Conservation (phyloP, 2,888 invertebrate species). For the Elmis aenea region DNA sequence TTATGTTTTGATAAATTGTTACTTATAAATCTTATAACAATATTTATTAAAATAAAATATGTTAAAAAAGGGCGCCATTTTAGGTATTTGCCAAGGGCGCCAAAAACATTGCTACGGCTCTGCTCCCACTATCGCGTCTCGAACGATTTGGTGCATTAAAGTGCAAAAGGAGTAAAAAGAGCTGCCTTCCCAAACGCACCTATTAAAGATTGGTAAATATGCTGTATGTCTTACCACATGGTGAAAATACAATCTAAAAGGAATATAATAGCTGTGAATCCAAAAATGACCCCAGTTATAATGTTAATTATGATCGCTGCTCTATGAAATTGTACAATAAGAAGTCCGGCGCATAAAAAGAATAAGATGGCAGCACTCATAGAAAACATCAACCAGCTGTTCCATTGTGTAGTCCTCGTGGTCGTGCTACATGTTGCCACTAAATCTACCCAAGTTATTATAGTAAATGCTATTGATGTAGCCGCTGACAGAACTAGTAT, state of each 20-base stretch:
- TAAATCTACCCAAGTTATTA: conserved; percentile 19
- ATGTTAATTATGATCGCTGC: not conserved
- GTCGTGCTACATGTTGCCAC: conserved; percentile 11
- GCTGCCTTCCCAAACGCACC: too few relatives aligned
- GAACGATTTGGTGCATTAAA: too few relatives aligned
- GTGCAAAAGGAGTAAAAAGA: too few relatives aligned
- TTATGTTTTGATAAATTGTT: too few relatives aligned
- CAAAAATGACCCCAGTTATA: conserved; percentile 3
- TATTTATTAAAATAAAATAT: too few relatives aligned
- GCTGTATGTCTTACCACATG: conserved; percentile 23
- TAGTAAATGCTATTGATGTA: conserved; percentile 4
- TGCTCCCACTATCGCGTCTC: too few relatives aligned
- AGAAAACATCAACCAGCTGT: conserved; percentile 24
- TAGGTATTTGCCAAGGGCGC: too few relatives aligned
- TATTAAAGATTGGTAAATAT: too few relatives aligned
- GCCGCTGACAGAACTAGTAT: conserved; percentile 1
- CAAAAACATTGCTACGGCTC: too few relatives aligned
- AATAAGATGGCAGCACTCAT: conserved; percentile 18
- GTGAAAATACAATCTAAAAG: conserved; percentile 19
- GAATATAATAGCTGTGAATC: conserved; percentile 15
- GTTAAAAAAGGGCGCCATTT: too few relatives aligned
- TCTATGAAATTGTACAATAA: conserved; percentile 4
- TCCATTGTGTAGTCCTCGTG: conserved; percentile 21
- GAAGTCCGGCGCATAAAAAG: conserved; percentile 16
- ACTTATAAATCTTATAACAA: too few relatives aligned